phyloP scores from a whole-genome alignment of 2,113 vertebrate species.

The Apteryx mantelli region DNA sequence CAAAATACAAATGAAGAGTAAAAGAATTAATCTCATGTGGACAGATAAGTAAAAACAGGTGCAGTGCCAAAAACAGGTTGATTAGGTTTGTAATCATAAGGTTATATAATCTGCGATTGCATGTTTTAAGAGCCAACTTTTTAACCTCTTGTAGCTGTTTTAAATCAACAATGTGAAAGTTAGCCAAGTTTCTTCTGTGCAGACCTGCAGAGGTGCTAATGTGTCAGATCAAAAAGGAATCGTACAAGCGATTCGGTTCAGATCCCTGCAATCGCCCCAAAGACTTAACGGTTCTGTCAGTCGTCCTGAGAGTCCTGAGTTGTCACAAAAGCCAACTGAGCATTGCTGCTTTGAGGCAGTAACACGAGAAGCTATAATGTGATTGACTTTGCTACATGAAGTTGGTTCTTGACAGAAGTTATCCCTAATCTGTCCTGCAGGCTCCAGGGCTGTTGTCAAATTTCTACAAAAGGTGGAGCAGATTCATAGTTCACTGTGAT shows the following conservation, averaged over 20 bases:
- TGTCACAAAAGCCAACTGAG: not conserved
- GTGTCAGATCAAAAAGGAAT: not conserved
- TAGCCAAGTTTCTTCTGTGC: not conserved
- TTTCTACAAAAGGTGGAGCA: not conserved
- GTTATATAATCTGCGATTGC: not conserved
- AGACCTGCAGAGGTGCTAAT: not conserved
- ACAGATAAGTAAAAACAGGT: not conserved
- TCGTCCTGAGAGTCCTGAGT: not conserved
- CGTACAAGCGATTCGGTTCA: not conserved
- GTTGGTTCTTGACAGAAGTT: not conserved
- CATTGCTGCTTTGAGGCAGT: not conserved
- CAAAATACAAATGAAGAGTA: not conserved
- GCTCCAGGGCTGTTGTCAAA: not conserved
- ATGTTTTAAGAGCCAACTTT: not conserved
- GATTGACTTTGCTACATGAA: not conserved
- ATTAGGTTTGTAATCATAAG: not conserved
- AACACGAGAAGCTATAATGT: not conserved
- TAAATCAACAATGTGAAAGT: not conserved
- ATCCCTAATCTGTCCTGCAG: not conserved
- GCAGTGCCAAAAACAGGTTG: not conserved
- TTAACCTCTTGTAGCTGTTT: not conserved
- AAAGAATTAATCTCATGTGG: not conserved
- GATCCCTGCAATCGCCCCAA: not conserved
- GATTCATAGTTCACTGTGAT: not conserved
- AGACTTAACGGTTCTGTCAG: not conserved